Base-by-base conservation (phyloP, 2,113 vertebrate genomes). In the Taxidea taxus region DNA sequence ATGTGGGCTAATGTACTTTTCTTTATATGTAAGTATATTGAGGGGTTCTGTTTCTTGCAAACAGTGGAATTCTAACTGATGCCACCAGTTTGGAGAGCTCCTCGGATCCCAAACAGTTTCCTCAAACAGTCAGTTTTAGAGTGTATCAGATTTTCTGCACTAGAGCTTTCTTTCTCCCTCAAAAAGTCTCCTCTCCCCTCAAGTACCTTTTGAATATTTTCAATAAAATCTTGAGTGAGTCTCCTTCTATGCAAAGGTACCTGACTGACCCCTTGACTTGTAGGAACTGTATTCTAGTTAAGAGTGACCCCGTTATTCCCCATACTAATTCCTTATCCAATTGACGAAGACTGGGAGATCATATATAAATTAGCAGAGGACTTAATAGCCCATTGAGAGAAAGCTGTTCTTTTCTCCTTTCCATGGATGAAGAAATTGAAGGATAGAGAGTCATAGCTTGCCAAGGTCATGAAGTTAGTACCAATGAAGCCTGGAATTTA, bases 71-170 rank as follows among this genome's bases (percentile, higher is more conserved):
- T 72, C 27, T 13, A 42, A 58, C 4, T 6, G 10, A 6, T 47
- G 13, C 54, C 25, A 74, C n/a, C 49, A 21, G 25, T 84, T 60
- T 10, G 3, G 7, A 56, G 31, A 56, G 4, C 1, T 34, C 37
- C 10, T 5, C 75, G 4, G 18, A 7, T 31, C 21, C 56, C 29
- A 72, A 56, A 34, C 25, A 16, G 0, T 7, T 47, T 60, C 25
- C 2, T 2, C 8, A n/a, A n/a, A n/a, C 0, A 6, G 34, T 13
- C 23, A 44, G 2, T 20, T 20, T 49, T 25, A 75, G 7, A 29
- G 16, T 15, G 2, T 6, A 29, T 23, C 8, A 58, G 51, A 51
- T 21, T 72, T 89, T 86, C 16, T 68, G 2, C 23, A 51, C 14
- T 34, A 14, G 15, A 29, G 1, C n/a, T 56, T 56, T 44, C 21